Base-by-base conservation (phyloP, 2,888 invertebrate genomes). In the Dolichomitus sp. region DNA sequence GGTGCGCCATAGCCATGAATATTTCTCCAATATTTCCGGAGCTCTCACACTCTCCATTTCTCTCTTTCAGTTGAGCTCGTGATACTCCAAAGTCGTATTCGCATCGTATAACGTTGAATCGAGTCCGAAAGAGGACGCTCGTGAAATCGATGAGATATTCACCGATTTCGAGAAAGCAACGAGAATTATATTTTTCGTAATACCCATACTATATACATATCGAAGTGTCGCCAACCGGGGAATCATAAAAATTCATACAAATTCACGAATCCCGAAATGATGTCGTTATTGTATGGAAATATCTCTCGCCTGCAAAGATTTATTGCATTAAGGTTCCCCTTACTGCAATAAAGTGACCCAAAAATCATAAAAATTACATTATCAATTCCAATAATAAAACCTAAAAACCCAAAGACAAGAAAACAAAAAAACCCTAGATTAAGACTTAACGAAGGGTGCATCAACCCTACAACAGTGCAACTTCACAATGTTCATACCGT, bases 21-120 rank as follows among this genome's bases (percentile, higher is more conserved):
- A 78, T 82, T 74, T 82, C 78, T 74, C 74, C 81, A 79, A 75
- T 76, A 85, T 84, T 80, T 80, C 73, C 83, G 79, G 61, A 52
- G 59, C 50, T 59, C 54, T 48, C 61, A 33, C 54, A 11, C 19
- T 45, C 12, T 50, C 19, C 69, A 17, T 72, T 48, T 65, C 61
- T 19, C 68, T 77, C 23, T 50, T 33, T 80, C 69, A 19, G 17
- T 68, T 50, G 23, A 50, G 30, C 37, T 40, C 54, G 54, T 37
- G 61, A 57, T 76, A 74, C 30, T 48, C 69, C 14, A 30, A 57
- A 74, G 69, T 69, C 69, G 74, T 69, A 82, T 74, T 74, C 61
- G 48, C 65, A 48, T 78, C 73, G 69, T 65, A 70, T 65, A 63
- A 78, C 76, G 74, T 70, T 33, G 72, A 59, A 78, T 72, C 76